These are phyloP conservation scores for Tromatobia lineatoria DNA, from an alignment of 2,888 invertebrate species.

Conservation along the genomic window DNA sequence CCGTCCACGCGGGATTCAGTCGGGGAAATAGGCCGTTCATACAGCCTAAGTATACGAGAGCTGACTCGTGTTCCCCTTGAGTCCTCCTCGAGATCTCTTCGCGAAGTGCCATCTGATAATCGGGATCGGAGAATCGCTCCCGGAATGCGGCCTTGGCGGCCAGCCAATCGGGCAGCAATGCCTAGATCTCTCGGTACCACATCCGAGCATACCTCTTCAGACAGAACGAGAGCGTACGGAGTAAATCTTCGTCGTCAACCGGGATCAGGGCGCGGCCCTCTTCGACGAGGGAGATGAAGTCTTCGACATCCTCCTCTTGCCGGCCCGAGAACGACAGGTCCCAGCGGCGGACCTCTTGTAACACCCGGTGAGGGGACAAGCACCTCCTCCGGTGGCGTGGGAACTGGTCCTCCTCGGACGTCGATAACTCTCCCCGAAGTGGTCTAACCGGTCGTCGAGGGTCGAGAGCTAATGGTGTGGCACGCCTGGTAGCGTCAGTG, in stretches of 20 bases:
- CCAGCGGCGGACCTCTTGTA: slow-evolving; percentile 31
- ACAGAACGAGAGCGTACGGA: slow-evolving; percentile 26
- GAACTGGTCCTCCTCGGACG: background rate
- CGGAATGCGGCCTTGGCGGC: slow-evolving; percentile 14
- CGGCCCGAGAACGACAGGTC: slow-evolving; percentile 34
- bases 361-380: background rate
- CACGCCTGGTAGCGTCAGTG: no score
- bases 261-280: slow-evolving; percentile 24
- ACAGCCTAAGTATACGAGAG: slow-evolving; percentile 27
- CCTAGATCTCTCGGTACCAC: slow-evolving; percentile 25
- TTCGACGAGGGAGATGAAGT: slow-evolving; percentile 43
- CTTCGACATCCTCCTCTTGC: slow-evolving; percentile 29
- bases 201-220: background rate
- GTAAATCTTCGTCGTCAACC: slow-evolving; percentile 20
- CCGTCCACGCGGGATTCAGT: no score
- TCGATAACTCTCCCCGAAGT: background rate
- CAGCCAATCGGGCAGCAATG: background rate
- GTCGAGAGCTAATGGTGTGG: background rate
- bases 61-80: slow-evolving; percentile 30
- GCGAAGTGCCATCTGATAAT: slow-evolving; percentile 52
- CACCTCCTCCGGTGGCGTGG: background rate
- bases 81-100: slow-evolving; percentile 44
- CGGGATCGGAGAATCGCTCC: slow-evolving; percentile 32
- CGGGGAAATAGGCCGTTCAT: slow-evolving; percentile 44
- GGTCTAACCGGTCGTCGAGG: background rate